These are phyloP conservation scores for Ailuropoda melanoleuca DNA, from an alignment of 2,113 vertebrate genomes.

Conservation along the genomic window DNA sequence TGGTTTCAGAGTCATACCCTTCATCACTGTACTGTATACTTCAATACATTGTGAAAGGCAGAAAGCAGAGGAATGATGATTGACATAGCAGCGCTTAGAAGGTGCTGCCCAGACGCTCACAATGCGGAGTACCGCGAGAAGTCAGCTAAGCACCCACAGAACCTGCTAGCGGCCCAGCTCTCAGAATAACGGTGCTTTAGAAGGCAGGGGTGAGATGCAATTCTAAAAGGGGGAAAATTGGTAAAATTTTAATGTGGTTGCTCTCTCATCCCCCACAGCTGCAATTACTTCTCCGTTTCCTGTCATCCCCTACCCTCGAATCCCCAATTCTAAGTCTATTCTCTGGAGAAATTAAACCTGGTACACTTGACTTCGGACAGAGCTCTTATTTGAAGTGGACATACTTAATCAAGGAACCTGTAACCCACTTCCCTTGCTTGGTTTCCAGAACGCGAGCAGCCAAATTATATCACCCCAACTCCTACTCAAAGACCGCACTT, in stretches of 20 bases:
- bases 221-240: neutral
- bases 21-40: neutral
- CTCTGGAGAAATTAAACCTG: neutral
- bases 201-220: accelerated
- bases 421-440: neutral
- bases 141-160: neutral
- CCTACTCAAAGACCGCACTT: neutral
- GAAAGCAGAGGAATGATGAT: neutral
- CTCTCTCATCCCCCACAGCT: accelerated
- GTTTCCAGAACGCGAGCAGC: neutral
- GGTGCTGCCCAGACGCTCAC: accelerated
- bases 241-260: no score
- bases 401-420: neutral
- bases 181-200: neutral
- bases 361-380: neutral
- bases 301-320: accelerated
- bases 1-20: neutral
- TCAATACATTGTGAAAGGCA: neutral
- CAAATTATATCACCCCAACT: neutral
- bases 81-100: neutral
- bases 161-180: accelerated
- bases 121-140: accelerated
- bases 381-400: neutral
- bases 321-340: neutral
- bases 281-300: neutral